Percentiles rank a stretch among this genome's conserved stretches.
These are phyloP conservation scores for Diabrotica virgifera DNA, from an alignment of 1,140 invertebrate genomes.

Conservation along the genomic window DNA sequence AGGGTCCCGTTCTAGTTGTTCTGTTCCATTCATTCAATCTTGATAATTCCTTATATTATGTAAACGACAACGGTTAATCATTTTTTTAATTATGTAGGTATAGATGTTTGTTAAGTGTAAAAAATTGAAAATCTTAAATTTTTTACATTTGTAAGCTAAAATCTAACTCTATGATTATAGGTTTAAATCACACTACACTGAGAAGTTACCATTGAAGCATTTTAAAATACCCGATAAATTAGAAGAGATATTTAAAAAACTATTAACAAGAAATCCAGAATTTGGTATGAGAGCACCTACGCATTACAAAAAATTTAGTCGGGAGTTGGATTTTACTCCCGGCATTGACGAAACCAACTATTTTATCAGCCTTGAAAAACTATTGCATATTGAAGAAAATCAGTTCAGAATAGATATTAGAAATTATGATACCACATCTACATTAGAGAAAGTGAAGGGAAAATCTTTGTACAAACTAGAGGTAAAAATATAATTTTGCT, in stretches of 20 bases:
- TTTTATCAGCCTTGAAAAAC: constrained; percentile 58
- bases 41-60: no score
- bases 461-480: constrained; percentile 52
- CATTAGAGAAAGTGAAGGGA: constrained; percentile 45
- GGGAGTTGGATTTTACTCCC: not conserved
- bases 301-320: no score
- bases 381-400: constrained; percentile 77
- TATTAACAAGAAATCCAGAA: not conserved
- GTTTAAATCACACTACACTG: constrained; percentile 5
- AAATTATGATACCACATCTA: constrained; percentile 56
- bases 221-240: constrained; percentile 1
- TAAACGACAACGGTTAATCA: no score
- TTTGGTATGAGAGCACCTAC: not conserved
- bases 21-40: no score
- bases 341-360: constrained; percentile 50
- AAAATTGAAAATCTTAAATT: no score
- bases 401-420: constrained; percentile 61
- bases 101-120: no score
- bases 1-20: no score
- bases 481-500: no score
- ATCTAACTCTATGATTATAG: not conserved
- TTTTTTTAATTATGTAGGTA: no score
- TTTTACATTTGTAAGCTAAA: no score
- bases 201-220: not conserved
- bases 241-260: not conserved